Evolutionary conservation across 1,140 invertebrate genomes (phyloP), one percentile per base, ranked within the genome.

Genomic region (Rhagoletis pomonella): DNA sequence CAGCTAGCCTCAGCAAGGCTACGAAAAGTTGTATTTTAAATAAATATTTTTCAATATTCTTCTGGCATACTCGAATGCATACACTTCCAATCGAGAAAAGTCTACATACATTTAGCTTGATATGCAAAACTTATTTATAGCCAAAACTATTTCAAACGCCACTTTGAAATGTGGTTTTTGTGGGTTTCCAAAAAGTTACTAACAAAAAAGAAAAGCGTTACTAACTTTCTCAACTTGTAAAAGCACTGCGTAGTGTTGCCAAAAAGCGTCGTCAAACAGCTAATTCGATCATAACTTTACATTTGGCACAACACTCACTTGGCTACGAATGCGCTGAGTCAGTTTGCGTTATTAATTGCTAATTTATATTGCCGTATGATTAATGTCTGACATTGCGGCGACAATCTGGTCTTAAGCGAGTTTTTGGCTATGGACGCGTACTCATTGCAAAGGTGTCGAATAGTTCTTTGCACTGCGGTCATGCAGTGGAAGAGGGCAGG

Each of bases 281-380:
- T 44, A n/a, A 73, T 44, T 17, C 7, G 67, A n/a, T n/a, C 29
- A 29, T 29, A 69, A 69, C 39, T 69, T 69, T 44, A 14, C 39
- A 29, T 73, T 73, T 73, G 42, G 67, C 12, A n/a, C 4, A 67
- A 7, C 7, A 0, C 67, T 0, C 2, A 65, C 39, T 47, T 73
- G 67, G 42, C 67, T 44, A 5, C 12, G 67, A 47, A 73, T 73
- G 5, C 17, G 67, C 67, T 44, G 44, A 73, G 67, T 73, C 67
- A 73, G 67, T 73, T 73, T 29, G 67, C 42, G 3, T 73, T 73
- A 73, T 47, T 73, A 73, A 73, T 73, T 73, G 42, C 67, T 73
- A 73, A 73, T 73, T 73, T 73, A 73, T 73, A 44, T 44, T 44
- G 42, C 12, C 44, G 0, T 12, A 73, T 73, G 67, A 73, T 73